These are phyloP conservation scores for Ahaetulla prasina DNA, from an alignment of 2,113 vertebrate genomes.

Conservation along the genomic window DNA sequence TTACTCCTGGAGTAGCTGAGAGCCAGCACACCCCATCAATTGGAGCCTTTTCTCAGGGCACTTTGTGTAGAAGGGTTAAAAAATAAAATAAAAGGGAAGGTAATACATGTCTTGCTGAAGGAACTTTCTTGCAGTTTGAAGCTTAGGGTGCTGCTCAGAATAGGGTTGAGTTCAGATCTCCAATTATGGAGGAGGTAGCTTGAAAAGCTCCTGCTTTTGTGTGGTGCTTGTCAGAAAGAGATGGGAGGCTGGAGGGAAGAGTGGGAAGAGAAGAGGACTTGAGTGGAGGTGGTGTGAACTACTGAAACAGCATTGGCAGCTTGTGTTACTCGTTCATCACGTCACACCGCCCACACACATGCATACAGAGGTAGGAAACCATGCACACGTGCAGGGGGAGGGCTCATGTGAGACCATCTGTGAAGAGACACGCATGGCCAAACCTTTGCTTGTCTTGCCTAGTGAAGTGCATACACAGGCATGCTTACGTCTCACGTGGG, in stretches of 20 bases:
- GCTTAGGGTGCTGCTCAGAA: no score
- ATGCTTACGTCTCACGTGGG: constrained; percentile 25
- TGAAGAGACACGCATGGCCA: constrained; percentile 24
- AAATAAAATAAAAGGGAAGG: not conserved
- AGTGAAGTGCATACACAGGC: constrained; percentile 1
- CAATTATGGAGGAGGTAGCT: not conserved
- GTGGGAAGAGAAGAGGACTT: constrained; percentile 55
- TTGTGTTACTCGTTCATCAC: constrained; percentile 64
- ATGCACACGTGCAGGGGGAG: not conserved
- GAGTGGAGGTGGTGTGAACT: constrained; percentile 62
- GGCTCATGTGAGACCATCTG: not conserved
- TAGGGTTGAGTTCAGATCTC: not conserved
- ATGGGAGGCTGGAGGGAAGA: constrained; percentile 5
- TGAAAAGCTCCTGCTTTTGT: not conserved
- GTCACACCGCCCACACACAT: constrained; percentile 63
- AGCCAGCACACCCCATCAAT: not conserved
- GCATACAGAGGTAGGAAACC: not conserved
- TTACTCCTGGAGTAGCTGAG: constrained; percentile 29
- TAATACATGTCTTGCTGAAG: not conserved
- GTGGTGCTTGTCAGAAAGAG: not conserved
- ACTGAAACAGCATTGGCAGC: constrained; percentile 57
- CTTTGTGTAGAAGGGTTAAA: not conserved
- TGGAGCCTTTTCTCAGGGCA: not conserved
- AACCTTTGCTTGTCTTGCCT: constrained; percentile 16
- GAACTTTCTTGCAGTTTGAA: not conserved